Base-by-base conservation (phyloP, 37 sponge, comb jelly and placozoan species). In the Lycopodina hypogea region DNA sequence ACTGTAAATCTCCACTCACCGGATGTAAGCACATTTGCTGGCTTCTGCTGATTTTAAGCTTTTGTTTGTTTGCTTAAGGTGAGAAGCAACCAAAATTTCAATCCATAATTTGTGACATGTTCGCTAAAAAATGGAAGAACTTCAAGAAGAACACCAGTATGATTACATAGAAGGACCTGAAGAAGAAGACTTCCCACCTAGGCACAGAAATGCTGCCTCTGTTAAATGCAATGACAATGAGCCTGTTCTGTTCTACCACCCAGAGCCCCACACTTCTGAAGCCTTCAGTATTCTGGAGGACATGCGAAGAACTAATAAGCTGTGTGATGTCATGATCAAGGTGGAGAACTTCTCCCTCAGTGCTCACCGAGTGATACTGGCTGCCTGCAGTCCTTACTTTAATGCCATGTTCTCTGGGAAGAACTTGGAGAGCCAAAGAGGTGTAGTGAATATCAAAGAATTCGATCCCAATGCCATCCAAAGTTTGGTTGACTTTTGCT, bases 381-480 rank as follows among this genome's bases (percentile, higher is more conserved):
- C 97, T 19, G 94, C 95, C 37, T 80, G 84, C 28, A 81, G 81
- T 28, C 94, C 97, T 18, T 96, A 96, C 78, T 96, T 96, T 67
- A 65, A 59, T 39, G 97, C 92, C 74, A 96, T 96, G 97, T 94
- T 96, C 75, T 89, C 97, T 26, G 84, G 95, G 65, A 71, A 84
- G 45, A 80, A 59, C 78, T 68, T 33, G n/a, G 88, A 87, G 59
- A 84, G 72, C 33, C 48, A 62, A 18, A 30, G 72, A 30, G 88
- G 80, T 2, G 85, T 77, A 28, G 79, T 92, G 48, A 69, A 55
- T 37, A 55, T 87, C 24, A 67, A 92, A 40, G 88, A 72, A 0
- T 79, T 83, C 45, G 33, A 80, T 60, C 60, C 81, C 19, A 28
- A 62, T 40, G 84, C 92, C 35, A 40, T 92, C 33, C 29, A 72